Conservation (phyloP, 2,113 vertebrate genomes). For the Podilymbus podiceps region DNA sequence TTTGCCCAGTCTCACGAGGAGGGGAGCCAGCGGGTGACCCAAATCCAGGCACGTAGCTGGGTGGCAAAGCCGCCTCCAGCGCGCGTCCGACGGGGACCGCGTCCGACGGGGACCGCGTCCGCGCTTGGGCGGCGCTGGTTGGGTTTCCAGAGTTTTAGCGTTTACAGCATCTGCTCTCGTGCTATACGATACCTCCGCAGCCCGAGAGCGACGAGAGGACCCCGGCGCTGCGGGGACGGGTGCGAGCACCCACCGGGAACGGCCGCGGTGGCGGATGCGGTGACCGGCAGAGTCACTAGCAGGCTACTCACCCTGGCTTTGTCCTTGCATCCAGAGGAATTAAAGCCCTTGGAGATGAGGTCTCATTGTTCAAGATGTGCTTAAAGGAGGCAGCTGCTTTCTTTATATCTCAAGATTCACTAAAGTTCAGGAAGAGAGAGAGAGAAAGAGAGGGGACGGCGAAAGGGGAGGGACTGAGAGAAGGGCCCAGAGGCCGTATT, state of each 20-base stretch:
- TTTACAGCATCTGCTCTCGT: accelerated
- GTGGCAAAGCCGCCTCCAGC: background rate
- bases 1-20: accelerated
- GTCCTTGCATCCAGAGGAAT: conserved; percentile 67
- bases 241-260: background rate
- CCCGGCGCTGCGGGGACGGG: background rate
- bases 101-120: background rate
- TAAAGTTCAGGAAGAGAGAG: conserved; percentile 56
- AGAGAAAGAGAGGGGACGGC: conserved; percentile 33
- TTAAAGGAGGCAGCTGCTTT: conserved; percentile 48
- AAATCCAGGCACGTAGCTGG: accelerated
- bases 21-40: background rate
- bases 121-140: accelerated
- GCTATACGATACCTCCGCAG: background rate
- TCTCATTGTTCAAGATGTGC: conserved; percentile 36
- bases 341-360: conserved; percentile 36
- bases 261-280: background rate
- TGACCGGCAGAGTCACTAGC: background rate
- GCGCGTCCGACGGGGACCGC: accelerated
- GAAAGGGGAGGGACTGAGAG: conserved; percentile 60
- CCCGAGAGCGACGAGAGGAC: background rate
- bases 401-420: conserved; percentile 63
- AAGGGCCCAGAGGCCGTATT: conserved; percentile 64
- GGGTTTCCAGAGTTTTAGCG: background rate
- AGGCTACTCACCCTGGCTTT: conserved; percentile 57